Conservation (phyloP, 2,797 vertebrate species). For the Clarias laeviceps region DNA sequence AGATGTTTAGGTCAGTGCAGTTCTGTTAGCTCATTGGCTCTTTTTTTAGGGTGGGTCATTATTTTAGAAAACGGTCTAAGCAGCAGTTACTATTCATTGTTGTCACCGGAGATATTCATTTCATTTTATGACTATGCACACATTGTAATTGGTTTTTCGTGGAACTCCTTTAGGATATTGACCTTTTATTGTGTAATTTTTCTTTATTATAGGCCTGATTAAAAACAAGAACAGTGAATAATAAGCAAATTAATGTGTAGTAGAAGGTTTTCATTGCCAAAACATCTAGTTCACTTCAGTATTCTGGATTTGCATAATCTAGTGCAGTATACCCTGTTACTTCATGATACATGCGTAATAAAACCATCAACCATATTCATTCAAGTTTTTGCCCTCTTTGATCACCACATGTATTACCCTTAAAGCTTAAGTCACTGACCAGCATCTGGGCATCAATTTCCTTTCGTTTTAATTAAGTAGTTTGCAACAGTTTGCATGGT, state of each 20-base stretch:
- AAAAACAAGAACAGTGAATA: too few species aligned
- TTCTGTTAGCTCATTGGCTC: slow-evolving; percentile 32
- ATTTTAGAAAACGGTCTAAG: not conserved
- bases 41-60: slow-evolving; percentile 37
- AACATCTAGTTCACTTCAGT: not conserved
- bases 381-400: not conserved
- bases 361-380: too few species aligned
- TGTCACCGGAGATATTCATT: slow-evolving; percentile 24
- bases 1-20: slow-evolving; percentile 16
- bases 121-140: not conserved
- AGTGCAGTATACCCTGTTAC: not conserved
- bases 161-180: not conserved
- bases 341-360: not conserved
- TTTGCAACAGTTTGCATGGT: too few species aligned
- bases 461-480: not conserved
- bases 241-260: too few species aligned
- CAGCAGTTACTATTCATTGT: slow-evolving; percentile 16
- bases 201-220: not conserved
- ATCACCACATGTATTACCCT: not conserved
- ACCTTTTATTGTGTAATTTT: not conserved
- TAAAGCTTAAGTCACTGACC: not conserved
- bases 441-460: not conserved
- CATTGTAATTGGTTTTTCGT: not conserved
- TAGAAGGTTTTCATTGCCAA: too few species aligned
- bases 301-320: too few species aligned